These are phyloP conservation scores for Bombus terrestris DNA, from an alignment of 1,140 invertebrate genomes.

Conservation along the genomic window DNA sequence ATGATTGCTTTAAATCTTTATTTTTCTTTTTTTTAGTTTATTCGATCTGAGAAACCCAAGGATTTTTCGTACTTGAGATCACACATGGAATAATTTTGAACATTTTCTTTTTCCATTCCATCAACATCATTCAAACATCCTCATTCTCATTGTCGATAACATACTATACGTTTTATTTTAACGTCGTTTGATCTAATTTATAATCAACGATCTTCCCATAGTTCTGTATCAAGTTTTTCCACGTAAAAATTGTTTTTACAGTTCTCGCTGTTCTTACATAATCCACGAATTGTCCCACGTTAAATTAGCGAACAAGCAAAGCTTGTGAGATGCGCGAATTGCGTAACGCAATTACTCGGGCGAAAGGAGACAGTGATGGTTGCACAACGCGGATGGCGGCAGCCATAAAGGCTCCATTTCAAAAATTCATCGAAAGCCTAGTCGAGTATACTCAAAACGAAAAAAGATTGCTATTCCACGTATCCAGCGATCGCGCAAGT, in stretches of 20 bases:
- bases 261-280: not conserved
- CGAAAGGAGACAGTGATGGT: slow-evolving; percentile 13
- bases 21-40: not conserved
- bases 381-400: slow-evolving; percentile 16
- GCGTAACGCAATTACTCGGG: slow-evolving; percentile 43
- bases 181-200: not conserved
- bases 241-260: not conserved
- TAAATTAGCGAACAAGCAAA: slow-evolving; percentile 18
- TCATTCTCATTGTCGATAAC: not conserved
- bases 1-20: not conserved
- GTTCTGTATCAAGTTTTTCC: not conserved
- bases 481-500: not conserved
- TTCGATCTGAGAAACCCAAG: not conserved
- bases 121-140: not conserved
- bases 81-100: not conserved
- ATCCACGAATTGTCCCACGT: not conserved
- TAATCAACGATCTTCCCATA: not conserved
- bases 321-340: slow-evolving; percentile 25
- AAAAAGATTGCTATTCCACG: no score
- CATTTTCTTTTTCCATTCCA: not conserved
- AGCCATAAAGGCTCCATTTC: not conserved
- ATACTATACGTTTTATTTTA: not conserved
- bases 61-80: not conserved
- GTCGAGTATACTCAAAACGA: not conserved
- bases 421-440: slow-evolving; percentile 34